phyloP scores from a whole-genome alignment of 1,140 invertebrate species.

The Drosophila saltans region DNA sequence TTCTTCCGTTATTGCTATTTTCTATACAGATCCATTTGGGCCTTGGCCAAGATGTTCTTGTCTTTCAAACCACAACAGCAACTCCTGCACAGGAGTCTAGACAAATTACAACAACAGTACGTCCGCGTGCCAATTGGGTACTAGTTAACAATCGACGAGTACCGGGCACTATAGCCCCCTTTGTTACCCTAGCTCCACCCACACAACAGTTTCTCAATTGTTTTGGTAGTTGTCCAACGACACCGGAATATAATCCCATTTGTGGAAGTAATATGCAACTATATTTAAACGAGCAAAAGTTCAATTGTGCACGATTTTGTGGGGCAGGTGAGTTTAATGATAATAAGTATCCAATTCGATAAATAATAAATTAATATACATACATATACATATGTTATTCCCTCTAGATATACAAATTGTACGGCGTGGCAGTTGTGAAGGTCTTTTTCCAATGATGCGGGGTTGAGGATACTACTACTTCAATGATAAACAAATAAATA shows the following conservation, averaged over 20 bases:
- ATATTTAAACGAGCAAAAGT: slow-evolving; percentile 86
- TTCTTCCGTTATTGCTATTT: slow-evolving; percentile 2
- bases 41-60: slow-evolving; percentile 31
- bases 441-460: slow-evolving; percentile 72
- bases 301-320: slow-evolving; percentile 86
- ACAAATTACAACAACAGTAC: slow-evolving; percentile 20
- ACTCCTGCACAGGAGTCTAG: background rate
- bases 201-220: slow-evolving; percentile 78
- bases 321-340: slow-evolving; percentile 84
- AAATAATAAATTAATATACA: background rate
- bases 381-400: too few species aligned
- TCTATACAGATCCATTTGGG: slow-evolving; percentile 7
- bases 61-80: slow-evolving; percentile 40
- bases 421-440: slow-evolving; percentile 69
- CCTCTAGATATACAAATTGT: slow-evolving; percentile 73
- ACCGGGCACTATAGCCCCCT: slow-evolving; percentile 53
- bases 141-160: slow-evolving; percentile 68
- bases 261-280: slow-evolving; percentile 87
- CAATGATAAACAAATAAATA: background rate
- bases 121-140: slow-evolving; percentile 39
- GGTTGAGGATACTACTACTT: slow-evolving; percentile 39
- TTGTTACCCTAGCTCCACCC: slow-evolving; percentile 54
- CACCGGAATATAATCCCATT: slow-evolving; percentile 88
- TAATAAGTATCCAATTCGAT: too few species aligned
- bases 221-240: slow-evolving; percentile 84